phyloP scores from a whole-genome alignment of 2,113 vertebrate genomes.

The Pipa parva region DNA sequence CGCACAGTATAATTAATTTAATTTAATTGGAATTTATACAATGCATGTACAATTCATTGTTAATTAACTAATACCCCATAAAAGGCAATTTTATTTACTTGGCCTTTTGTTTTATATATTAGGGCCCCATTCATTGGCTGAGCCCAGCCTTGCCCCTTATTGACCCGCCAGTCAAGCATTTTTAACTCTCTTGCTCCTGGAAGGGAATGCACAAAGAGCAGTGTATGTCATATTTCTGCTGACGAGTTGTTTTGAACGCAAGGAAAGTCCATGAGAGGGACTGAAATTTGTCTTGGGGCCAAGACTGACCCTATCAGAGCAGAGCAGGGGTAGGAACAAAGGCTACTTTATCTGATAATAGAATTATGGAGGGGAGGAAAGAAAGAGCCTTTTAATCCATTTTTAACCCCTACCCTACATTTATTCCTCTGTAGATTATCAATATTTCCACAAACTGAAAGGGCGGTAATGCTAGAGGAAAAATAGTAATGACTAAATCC shows the following conservation, averaged over 20 bases:
- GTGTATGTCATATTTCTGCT: constrained; percentile 17
- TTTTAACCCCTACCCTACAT: neutral
- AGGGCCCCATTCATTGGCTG: neutral
- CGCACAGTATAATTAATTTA: no score
- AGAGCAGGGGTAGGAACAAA: constrained; percentile 25
- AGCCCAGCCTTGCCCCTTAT: neutral
- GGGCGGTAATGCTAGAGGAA: no score
- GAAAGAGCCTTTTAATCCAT: neutral
- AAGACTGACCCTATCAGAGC: constrained; percentile 29
- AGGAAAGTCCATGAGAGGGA: constrained; percentile 12
- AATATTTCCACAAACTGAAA: no score
- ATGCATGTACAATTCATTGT: no score
- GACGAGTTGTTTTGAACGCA: constrained; percentile 18
- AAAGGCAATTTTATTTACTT: no score
- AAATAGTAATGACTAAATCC: no score
- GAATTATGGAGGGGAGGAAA: neutral
- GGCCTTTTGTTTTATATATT: neutral
- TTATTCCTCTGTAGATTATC: no score
- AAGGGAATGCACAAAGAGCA: neutral
- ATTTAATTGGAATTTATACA: no score
- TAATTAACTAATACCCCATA: no score
- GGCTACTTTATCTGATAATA: constrained; percentile 9
- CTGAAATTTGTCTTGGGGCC: constrained; percentile 19
- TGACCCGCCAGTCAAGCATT: neutral
- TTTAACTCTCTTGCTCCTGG: constrained; percentile 5